Evolutionary conservation across 2,797 vertebrate genomes (phyloP), one percentile per base, ranked within the genome.

Genomic region (Xenopus petersii): DNA sequence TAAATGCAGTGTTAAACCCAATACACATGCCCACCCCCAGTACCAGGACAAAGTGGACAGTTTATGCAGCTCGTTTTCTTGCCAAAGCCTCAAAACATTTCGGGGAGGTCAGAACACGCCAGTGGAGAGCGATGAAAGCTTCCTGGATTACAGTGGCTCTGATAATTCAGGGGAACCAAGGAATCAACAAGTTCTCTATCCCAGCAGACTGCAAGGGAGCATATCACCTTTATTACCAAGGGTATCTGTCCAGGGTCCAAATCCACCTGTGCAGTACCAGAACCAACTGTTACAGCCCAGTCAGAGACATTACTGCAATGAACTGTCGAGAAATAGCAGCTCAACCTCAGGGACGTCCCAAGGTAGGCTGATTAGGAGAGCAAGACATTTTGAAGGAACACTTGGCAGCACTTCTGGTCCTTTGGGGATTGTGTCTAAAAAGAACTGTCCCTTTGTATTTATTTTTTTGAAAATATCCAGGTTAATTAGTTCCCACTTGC

Each of bases 71-170:
- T 4, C 64, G 24, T 65, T 56, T 62, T 61, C 67, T 0, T 24
- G 67, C 64, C 51, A 36, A 73, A 64, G 69, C 62, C 12, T 5
- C 73, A 55, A 72, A 65, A 33, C 67, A 33, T 60, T 72, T 47
- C 69, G 30, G 15, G 71, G 71, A 42, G 74, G 71, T 51, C 80
- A 69, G 70, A 88, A 87, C 70, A 81, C 82, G 67, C 88, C 88
- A 0, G 86, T 86, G 70, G 88, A 89, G 64, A 88, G 86, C 0
- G 88, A 89, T 0, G 87, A 90, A 61, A 89, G 88, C 5, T 0
- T 82, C 11, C 60, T 73, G 0, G 65, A 67, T 13, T 74, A 12
- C 55, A 58, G 42, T 10, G 2, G 15, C n/a, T 10, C 59, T 16
- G 26, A 17, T 13, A 16, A 21, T 5, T 71, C 56, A n/a, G 64